Percentiles rank a stretch among this genome's conserved stretches.
These are phyloP conservation scores for Vesta saturnalis DNA, from an alignment of 2,888 invertebrate genomes.

Conservation along the genomic window DNA sequence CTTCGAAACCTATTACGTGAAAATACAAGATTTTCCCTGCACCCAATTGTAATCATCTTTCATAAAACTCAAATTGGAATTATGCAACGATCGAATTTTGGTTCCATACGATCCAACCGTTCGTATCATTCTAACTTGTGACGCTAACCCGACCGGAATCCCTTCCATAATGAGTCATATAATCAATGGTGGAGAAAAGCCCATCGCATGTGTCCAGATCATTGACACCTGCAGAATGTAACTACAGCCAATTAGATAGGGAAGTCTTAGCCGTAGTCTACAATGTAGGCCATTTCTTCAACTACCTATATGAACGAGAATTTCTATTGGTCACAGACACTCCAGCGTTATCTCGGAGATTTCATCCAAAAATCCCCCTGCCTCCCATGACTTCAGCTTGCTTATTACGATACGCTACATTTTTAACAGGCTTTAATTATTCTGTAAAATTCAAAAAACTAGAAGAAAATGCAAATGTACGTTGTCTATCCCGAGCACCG, in stretches of 20 bases:
- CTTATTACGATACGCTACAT: not conserved
- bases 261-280: not conserved
- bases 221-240: constrained; percentile 39
- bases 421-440: not conserved
- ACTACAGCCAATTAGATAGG: constrained; percentile 39
- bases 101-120: not conserved
- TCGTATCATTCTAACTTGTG: not conserved
- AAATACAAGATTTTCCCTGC: not conserved
- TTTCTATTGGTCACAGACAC: not conserved
- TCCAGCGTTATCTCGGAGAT: not conserved
- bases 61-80: not conserved
- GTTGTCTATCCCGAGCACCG: not conserved
- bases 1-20: not conserved
- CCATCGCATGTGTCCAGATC: constrained; percentile 42
- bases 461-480: not conserved
- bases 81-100: no score
- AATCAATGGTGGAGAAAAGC: constrained; percentile 39
- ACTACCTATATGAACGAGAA: not conserved
- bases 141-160: not conserved
- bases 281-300: not conserved
- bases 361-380: not conserved
- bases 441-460: not conserved
- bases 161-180: constrained; percentile 14
- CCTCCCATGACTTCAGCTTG: not conserved
- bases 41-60: not conserved